Percentiles rank a stretch among this genome's conserved stretches.
phyloP scores from a whole-genome alignment of 35 echinoderm and acorn worm species.

The Lytechinus pictus region DNA sequence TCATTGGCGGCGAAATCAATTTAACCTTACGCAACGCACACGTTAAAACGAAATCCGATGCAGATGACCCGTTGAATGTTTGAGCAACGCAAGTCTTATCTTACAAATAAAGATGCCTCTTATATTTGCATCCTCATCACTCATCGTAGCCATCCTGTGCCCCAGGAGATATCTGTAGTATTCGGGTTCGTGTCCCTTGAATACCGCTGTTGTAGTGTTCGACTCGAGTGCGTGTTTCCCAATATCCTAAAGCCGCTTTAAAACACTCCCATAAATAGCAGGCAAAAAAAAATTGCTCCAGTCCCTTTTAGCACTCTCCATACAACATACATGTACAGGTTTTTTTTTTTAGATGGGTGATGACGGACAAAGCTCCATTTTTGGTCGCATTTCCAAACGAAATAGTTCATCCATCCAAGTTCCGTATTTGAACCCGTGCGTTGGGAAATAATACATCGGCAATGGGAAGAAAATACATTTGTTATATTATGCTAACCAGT shows the following conservation, averaged over 20 bases:
- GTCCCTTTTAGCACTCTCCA: neutral
- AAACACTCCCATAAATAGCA: constrained; percentile 2
- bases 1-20: no score
- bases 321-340: neutral
- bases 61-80: neutral
- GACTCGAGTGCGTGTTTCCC: neutral
- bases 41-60: neutral
- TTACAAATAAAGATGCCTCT: neutral
- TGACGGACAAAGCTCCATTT: neutral
- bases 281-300: neutral
- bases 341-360: no score
- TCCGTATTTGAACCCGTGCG: neutral
- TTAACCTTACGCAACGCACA: neutral
- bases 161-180: neutral
- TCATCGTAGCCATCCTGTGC: neutral
- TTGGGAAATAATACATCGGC: no score
- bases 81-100: neutral
- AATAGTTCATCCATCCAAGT: neutral
- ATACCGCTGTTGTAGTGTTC: neutral
- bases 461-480: no score
- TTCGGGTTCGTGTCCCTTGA: neutral
- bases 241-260: neutral
- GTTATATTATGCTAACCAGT: no score
- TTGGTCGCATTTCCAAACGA: neutral
- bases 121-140: neutral